A percentile compares a stretch with the other conserved stretches of the same genome.
These are phyloP conservation scores for Pelagia noctiluca DNA, from an alignment of 30 jellyfish, hydroid and myxozoan genomes.

Conservation along the genomic window DNA sequence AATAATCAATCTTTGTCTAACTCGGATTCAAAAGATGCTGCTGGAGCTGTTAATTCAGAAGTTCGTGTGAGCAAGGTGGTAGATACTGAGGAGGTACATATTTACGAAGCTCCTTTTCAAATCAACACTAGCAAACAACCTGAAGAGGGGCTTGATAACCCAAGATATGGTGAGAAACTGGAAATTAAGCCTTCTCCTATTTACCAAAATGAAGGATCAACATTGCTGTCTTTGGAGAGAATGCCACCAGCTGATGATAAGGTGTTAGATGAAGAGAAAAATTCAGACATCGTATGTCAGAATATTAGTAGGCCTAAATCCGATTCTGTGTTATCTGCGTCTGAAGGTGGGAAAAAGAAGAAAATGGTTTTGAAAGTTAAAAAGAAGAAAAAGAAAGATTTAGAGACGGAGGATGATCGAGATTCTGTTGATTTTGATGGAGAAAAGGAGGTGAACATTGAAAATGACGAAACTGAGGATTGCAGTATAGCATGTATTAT, in stretches of 20 bases:
- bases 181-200: slow-evolving; percentile 35
- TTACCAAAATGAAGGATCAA: slow-evolving; percentile 46
- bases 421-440: neutral
- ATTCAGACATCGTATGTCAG: no score
- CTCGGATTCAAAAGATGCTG: no score
- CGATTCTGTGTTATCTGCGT: slow-evolving; percentile 21
- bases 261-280: neutral
- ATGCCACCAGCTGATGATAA: neutral
- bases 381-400: slow-evolving; percentile 53
- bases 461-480: neutral
- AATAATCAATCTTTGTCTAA: no score
- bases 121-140: neutral
- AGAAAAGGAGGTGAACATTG: slow-evolving; percentile 5
- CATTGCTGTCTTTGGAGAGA: slow-evolving; percentile 21
- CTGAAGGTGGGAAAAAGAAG: slow-evolving; percentile 57
- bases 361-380: slow-evolving; percentile 76
- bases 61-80: no score
- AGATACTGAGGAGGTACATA: neutral
- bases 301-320: slow-evolving; percentile 22
- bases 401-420: neutral
- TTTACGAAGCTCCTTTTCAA: slow-evolving; percentile 4
- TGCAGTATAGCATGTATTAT: neutral
- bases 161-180: slow-evolving; percentile 43
- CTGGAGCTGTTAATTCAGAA: no score
- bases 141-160: slow-evolving; percentile 38